Percentiles rank a stretch among this genome's conserved stretches.
phyloP scores from a whole-genome alignment of 53 echinoderm and acorn worm genomes.

The Zoroaster sp. region DNA sequence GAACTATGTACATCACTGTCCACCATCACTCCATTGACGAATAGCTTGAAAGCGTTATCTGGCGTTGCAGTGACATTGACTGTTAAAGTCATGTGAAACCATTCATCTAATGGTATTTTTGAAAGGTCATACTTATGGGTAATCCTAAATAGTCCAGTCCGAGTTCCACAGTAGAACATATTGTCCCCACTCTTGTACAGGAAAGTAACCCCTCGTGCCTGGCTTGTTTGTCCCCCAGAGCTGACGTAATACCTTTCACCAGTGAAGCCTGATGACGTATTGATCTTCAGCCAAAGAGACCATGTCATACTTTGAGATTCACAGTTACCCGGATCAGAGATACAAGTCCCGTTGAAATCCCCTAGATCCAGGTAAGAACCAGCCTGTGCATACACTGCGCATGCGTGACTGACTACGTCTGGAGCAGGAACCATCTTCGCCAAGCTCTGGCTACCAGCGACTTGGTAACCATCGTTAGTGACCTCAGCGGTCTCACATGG shows the following conservation, averaged over 20 bases:
- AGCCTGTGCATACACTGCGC: not conserved
- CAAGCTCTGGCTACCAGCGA: not conserved
- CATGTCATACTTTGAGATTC: not conserved
- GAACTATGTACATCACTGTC: not conserved
- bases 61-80: not conserved
- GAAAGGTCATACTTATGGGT: not conserved
- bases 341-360: not conserved
- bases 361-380: not conserved
- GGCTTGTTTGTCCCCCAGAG: not conserved
- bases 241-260: not conserved
- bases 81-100: not conserved
- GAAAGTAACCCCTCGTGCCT: not conserved
- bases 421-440: not conserved
- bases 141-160: no score
- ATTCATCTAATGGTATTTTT: not conserved
- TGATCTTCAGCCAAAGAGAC: not conserved
- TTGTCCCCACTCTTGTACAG: no score
- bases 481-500: no score
- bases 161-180: no score
- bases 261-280: not conserved
- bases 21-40: not conserved
- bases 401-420: not conserved
- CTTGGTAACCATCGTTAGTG: no score
- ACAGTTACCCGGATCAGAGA: not conserved
- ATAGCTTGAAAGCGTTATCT: not conserved